Evolutionary conservation across 2,797 vertebrate genomes (phyloP).

Genomic region (Nannoperca obscura): DNA sequence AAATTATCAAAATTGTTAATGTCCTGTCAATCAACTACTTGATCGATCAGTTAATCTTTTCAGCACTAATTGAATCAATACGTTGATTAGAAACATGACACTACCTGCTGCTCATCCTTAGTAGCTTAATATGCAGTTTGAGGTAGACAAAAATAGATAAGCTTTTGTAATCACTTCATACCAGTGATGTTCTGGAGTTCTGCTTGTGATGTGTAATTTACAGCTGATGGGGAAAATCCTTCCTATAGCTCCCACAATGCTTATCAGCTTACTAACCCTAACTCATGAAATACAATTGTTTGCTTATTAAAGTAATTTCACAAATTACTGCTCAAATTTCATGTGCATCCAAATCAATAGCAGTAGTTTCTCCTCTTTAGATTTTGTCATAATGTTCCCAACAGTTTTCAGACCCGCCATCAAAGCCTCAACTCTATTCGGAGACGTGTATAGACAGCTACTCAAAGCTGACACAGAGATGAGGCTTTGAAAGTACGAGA

Average conservation of each 20-base stretch:
- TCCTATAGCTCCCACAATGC: constrained; percentile 21
- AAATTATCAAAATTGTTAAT: not conserved
- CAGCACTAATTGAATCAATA: constrained; percentile 16
- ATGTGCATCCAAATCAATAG: constrained; percentile 57
- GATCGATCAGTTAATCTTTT: constrained; percentile 1
- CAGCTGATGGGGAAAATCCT: constrained; percentile 30
- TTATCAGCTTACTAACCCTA: constrained; percentile 1
- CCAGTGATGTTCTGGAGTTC: constrained; percentile 7
- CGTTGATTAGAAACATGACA: constrained; percentile 14
- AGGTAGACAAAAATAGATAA: not conserved
- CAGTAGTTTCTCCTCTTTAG: constrained; percentile 48
- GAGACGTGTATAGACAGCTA: constrained; percentile 80
- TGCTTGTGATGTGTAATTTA: constrained; percentile 5
- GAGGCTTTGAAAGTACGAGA: constrained; percentile 83
- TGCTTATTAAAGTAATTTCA: constrained; percentile 49
- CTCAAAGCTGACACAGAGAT: constrained; percentile 79
- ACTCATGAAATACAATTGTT: constrained; percentile 41
- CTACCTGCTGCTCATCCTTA: not conserved
- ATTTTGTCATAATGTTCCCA: constrained; percentile 67
- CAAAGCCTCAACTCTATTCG: constrained; percentile 72
- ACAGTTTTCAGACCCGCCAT: constrained; percentile 78
- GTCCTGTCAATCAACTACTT: not conserved
- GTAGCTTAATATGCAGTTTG: not conserved
- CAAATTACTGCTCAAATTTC: constrained; percentile 62
- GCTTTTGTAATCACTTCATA: not conserved